Base-by-base conservation (phyloP, 2,888 invertebrate species). In the Eupithecia inturbata region DNA sequence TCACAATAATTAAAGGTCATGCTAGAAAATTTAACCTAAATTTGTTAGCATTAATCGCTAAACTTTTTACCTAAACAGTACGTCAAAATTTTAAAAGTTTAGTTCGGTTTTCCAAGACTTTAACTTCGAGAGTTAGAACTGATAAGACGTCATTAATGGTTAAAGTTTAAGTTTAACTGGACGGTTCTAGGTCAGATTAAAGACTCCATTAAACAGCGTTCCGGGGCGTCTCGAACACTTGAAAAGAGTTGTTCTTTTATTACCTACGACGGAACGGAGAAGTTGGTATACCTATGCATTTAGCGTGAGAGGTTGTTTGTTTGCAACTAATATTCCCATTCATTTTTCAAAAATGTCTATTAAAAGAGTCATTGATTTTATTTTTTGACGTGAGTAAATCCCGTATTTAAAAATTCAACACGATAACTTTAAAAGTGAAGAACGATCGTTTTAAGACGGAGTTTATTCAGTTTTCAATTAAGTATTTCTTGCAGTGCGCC, bases 81-180 rank as follows among this genome's bases (percentile, higher is more conserved):
- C 5, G 26, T 26, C n/a, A n/a, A n/a, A 14, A 57, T 4, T 5
- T 57, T 5, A 26, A 53, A 57, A 26, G n/a, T 26, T 57, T 7
- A 9, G 26, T 57, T 26, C 4, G 4, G 26, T 57, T 26, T 57
- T 57, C 22, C 57, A 26, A 57, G 5, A 22, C 22, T n/a, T 71
- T 71, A 77, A 74, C 74, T 74, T 70, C 76, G 67, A 79, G 79
- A 81, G 71, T 79, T 75, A 80, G 76, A 74, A 28, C 74, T 68
- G 80, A 80, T 80, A 80, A 79, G 75, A n/a, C n/a, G n/a, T 70
- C 77, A 73, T 74, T 81, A 79, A 80, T 79, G 77, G 80, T 69
- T 41, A 75, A 82, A 82, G 75, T 82, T 82, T 49, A 71, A 70
- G 70, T 76, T 71, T 75, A 75, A 81, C 80, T 79, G 79, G 73